A percentile compares a stretch with the other conserved stretches of the same genome.
Evolutionary conservation across 2,113 vertebrate species (phyloP).

Genomic region (Peromyscus maniculatus): DNA sequence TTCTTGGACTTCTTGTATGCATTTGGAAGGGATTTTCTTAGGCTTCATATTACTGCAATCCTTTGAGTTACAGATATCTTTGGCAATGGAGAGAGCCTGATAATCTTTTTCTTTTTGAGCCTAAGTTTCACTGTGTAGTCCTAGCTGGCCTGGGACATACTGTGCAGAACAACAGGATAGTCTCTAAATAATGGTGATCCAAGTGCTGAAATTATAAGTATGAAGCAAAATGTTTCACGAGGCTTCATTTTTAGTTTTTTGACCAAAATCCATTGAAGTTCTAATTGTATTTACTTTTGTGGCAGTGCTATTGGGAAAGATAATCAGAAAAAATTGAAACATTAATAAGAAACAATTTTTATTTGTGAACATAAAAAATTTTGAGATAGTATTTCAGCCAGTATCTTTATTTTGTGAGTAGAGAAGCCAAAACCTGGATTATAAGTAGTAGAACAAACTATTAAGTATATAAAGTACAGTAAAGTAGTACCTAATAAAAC

Average conservation of each 20-base stretch:
- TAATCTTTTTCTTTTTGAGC: background rate
- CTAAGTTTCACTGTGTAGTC: background rate
- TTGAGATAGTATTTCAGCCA: conserved; percentile 31
- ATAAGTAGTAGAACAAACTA: background rate
- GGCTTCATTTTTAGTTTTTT: conserved; percentile 40
- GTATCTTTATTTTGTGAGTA: background rate
- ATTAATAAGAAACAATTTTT: background rate
- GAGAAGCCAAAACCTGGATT: background rate
- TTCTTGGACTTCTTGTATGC: background rate
- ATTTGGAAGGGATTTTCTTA: background rate
- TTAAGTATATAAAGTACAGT: background rate
- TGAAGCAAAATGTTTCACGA: background rate
- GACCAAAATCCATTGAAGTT: conserved; percentile 4
- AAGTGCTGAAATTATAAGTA: background rate
- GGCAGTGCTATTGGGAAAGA: background rate
- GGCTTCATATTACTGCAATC: background rate
- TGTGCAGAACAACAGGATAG: background rate
- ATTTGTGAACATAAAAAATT: background rate
- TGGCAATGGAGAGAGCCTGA: background rate
- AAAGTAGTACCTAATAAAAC: conserved; percentile 48
- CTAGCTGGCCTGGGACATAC: background rate
- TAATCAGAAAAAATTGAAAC: conserved; percentile 32
- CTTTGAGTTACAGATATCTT: background rate
- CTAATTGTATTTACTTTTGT: conserved; percentile 31
- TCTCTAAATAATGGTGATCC: background rate